Evolutionary conservation across 2,113 vertebrate genomes (phyloP).

Genomic region (Hemicordylus capensis): DNA sequence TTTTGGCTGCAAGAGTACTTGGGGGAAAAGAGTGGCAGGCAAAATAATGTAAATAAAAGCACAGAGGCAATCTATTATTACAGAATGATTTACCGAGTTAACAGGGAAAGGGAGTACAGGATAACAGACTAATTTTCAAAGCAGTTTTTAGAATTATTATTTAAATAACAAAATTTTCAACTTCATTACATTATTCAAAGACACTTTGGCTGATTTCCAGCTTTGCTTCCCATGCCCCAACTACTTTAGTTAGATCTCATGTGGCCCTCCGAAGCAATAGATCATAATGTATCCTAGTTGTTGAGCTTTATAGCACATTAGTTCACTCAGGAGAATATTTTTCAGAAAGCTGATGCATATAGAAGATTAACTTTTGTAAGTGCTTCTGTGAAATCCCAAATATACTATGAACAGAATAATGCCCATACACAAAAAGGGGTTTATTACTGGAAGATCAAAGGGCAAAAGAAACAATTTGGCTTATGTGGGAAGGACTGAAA

Average conservation of each 20-base stretch:
- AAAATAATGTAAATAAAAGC: not conserved
- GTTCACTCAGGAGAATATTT: not conserved
- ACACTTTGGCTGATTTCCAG: not conserved
- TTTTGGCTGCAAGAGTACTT: not conserved
- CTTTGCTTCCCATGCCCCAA: not conserved
- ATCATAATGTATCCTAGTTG: not conserved
- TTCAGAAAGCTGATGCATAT: not conserved
- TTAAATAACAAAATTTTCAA: not conserved
- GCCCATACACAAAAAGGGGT: not conserved
- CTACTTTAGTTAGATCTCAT: not conserved
- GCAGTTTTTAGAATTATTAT: not conserved
- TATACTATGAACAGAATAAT: not conserved
- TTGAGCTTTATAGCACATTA: not conserved
- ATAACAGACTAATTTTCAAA: not conserved
- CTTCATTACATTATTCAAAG: not conserved
- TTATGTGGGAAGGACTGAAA: not conserved
- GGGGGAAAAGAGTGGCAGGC: too few species aligned
- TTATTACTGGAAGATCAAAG: slow-evolving; percentile 22
- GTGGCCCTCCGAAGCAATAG: not conserved
- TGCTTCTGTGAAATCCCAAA: not conserved
- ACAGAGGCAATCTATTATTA: not conserved
- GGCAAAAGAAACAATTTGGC: not conserved
- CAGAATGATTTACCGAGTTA: not conserved
- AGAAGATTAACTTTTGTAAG: not conserved
- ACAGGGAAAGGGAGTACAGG: not conserved